Conservation (phyloP, 2,797 vertebrate genomes). For the Hydrocynus forskahlii region DNA sequence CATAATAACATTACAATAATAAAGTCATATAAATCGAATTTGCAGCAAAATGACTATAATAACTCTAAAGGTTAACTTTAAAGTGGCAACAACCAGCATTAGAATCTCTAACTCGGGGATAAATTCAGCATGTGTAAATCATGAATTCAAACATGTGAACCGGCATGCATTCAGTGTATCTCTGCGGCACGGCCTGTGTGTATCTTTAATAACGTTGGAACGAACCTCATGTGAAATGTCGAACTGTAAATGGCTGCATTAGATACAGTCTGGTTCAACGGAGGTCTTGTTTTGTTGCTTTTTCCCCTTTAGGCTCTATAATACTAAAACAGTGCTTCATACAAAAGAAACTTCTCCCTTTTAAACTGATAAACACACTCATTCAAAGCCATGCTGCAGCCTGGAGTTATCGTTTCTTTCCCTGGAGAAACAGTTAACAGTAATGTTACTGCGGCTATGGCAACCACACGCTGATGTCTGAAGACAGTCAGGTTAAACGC, state of each 20-base stretch:
- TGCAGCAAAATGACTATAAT: not conserved
- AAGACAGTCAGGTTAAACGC: conserved; percentile 60
- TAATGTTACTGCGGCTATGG: conserved; percentile 62
- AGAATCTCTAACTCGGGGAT: not conserved
- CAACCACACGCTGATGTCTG: conserved; percentile 69
- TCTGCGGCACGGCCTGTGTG: not conserved
- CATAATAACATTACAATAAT: not conserved
- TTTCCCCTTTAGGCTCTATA: not conserved
- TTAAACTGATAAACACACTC: conserved; percentile 27
- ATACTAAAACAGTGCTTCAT: not conserved
- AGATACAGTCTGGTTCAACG: not conserved
- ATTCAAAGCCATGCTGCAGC: conserved; percentile 48
- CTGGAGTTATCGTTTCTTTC: conserved; percentile 55
- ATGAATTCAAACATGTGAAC: too few species aligned
- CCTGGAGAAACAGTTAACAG: conserved; percentile 53
- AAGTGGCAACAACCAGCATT: not conserved
- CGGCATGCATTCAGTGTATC: not conserved
- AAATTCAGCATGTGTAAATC: not conserved
- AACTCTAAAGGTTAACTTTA: not conserved
- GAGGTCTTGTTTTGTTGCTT: not conserved
- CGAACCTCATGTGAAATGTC: not conserved
- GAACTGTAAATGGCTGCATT: not conserved
- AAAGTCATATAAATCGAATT: not conserved
- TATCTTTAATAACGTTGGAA: not conserved
- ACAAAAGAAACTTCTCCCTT: conserved; percentile 26